A percentile compares a stretch with the other conserved stretches of the same genome.
phyloP scores from a whole-genome alignment of 2,888 invertebrate species.

The Tryphoninae sp. region DNA sequence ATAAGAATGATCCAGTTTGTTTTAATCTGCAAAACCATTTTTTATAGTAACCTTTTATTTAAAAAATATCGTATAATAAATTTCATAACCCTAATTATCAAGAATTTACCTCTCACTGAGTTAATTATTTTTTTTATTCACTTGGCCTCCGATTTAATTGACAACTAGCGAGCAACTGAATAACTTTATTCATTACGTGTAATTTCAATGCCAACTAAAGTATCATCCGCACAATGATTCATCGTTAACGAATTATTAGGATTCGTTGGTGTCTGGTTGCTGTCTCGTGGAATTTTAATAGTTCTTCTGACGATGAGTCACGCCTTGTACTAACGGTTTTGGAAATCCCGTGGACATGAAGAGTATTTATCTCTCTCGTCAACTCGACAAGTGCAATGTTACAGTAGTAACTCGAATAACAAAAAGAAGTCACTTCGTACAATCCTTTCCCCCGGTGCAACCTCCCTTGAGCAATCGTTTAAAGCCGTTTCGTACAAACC shows the following conservation, averaged over 20 bases:
- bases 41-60: too few species aligned
- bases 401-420: not conserved
- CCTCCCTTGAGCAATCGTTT: conserved; percentile 49
- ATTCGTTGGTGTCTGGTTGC: conserved; percentile 15
- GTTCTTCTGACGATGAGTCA: not conserved
- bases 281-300: conserved; percentile 24
- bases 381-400: not conserved
- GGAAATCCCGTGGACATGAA: not conserved
- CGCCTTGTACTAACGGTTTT: not conserved
- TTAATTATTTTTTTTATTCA: too few species aligned
- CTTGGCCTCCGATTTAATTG: too few species aligned
- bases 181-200: too few species aligned
- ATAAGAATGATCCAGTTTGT: too few species aligned
- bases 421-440: conserved; percentile 45
- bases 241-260: conserved; percentile 18
- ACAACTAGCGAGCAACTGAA: too few species aligned
- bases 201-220: too few species aligned
- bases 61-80: too few species aligned
- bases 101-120: too few species aligned
- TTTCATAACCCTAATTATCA: too few species aligned
- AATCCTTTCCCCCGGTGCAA: conserved; percentile 24
- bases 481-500: conserved; percentile 55
- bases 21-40: too few species aligned
- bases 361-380: conserved; percentile 5
- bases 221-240: conserved; percentile 12